Evolutionary conservation across 1,140 invertebrate genomes (phyloP).

Genomic region (Battus philenor): DNA sequence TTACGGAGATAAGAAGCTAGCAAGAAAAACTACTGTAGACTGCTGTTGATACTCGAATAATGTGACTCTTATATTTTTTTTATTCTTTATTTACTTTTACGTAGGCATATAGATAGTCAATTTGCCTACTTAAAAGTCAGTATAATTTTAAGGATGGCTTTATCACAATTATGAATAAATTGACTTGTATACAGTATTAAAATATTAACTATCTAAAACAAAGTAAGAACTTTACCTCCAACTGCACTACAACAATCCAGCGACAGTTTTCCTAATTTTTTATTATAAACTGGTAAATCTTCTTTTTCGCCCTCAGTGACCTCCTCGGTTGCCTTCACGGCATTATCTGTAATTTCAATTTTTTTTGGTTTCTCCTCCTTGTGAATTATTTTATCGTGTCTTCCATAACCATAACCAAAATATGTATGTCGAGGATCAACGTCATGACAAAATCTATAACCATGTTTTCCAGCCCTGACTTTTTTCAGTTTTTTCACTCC

Average conservation of each 20-base stretch:
- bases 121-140: too few species aligned
- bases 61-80: too few species aligned
- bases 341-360: constrained; percentile 50
- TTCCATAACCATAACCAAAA: constrained; percentile 55
- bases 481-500: constrained; percentile 39
- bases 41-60: too few species aligned
- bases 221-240: constrained; percentile 41
- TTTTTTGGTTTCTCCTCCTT: constrained; percentile 37
- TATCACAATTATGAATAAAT: neutral
- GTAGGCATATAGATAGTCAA: too few species aligned
- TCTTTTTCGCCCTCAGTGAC: constrained; percentile 26
- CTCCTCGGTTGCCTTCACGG: constrained; percentile 28
- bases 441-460: constrained; percentile 59
- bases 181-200: neutral
- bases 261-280: constrained; percentile 42
- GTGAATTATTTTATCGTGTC: constrained; percentile 49
- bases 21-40: too few species aligned
- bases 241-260: constrained; percentile 65
- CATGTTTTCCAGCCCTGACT: constrained; percentile 52
- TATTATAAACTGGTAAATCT: constrained; percentile 36
- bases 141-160: neutral
- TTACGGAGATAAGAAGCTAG: too few species aligned
- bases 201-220: constrained; percentile 15
- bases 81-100: too few species aligned
- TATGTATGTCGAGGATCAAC: constrained; percentile 60